Evolutionary conservation across 2,888 invertebrate species (phyloP).

Genomic region (Cerceris rybyensis): DNA sequence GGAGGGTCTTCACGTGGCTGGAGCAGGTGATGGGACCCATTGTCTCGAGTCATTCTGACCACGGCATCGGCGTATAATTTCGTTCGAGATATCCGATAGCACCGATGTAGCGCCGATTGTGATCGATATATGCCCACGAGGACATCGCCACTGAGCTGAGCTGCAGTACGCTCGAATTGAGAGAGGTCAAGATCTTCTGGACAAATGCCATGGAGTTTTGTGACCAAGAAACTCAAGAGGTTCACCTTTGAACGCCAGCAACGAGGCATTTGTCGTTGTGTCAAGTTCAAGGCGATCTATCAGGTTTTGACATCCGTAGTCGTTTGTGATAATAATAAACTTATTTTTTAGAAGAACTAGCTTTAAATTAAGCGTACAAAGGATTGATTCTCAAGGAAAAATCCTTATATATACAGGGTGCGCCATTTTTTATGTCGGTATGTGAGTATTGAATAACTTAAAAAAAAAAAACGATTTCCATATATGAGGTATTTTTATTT

Average conservation of each 20-base stretch:
- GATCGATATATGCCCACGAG: conserved; percentile 64
- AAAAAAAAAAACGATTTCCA: no score
- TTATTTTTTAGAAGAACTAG: background rate
- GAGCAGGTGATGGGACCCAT: conserved; percentile 66
- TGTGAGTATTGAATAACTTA: no score
- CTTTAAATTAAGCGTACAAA: no score
- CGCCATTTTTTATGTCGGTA: no score
- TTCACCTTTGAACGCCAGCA: conserved; percentile 31
- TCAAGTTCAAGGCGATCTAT: conserved; percentile 6
- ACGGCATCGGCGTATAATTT: conserved; percentile 69
- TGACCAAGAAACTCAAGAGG: conserved; percentile 49
- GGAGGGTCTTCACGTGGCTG: conserved; percentile 37
- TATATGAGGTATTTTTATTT: no score
- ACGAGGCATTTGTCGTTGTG: background rate
- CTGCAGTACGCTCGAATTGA: conserved; percentile 65
- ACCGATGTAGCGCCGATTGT: conserved; percentile 65
- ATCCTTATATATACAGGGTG: no score
- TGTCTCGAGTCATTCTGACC: conserved; percentile 69
- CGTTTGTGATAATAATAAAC: background rate
- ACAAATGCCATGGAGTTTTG: conserved; percentile 66
- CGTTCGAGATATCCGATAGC: conserved; percentile 64
- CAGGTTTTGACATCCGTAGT: background rate
- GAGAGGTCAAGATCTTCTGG: conserved; percentile 73
- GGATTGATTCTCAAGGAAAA: no score
- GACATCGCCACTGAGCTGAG: conserved; percentile 62